These are phyloP conservation scores for Euclidia mi DNA, from an alignment of 2,888 invertebrate genomes.

Conservation along the genomic window DNA sequence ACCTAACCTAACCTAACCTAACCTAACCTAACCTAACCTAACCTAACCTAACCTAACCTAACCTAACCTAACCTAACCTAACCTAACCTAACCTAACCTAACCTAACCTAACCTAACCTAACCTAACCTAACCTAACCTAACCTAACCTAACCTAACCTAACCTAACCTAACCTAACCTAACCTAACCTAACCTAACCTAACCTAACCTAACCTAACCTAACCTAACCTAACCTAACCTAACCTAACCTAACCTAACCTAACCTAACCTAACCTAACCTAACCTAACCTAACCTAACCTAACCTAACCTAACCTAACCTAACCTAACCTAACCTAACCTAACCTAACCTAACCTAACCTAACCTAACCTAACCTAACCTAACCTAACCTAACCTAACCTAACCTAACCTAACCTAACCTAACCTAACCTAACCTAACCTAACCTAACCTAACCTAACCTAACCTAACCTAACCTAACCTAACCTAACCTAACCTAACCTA, in stretches of 20 bases:
- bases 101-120: conserved; percentile 47
- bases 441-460: conserved; percentile 1
- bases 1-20: conserved; percentile 8
- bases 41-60: conserved; percentile 53
- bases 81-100: conserved; percentile 52
- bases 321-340: conserved; percentile 39
- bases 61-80: conserved; percentile 51
- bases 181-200: conserved; percentile 46
- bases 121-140: conserved; percentile 44
- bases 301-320: conserved; percentile 45
- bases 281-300: conserved; percentile 35
- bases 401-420: conserved; percentile 6
- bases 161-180: conserved; percentile 47
- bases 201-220: conserved; percentile 48
- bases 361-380: conserved; percentile 22
- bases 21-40: conserved; percentile 19
- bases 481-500: conserved; percentile 35
- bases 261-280: conserved; percentile 32
- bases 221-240: conserved; percentile 34
- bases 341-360: conserved; percentile 24
- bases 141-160: conserved; percentile 44
- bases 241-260: conserved; percentile 23
- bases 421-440: conserved; percentile 7
- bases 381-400: conserved; percentile 26
- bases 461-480: conserved; percentile 24